Evolutionary conservation across 2,113 vertebrate species (phyloP).

Genomic region (Poecilia latipinna): DNA sequence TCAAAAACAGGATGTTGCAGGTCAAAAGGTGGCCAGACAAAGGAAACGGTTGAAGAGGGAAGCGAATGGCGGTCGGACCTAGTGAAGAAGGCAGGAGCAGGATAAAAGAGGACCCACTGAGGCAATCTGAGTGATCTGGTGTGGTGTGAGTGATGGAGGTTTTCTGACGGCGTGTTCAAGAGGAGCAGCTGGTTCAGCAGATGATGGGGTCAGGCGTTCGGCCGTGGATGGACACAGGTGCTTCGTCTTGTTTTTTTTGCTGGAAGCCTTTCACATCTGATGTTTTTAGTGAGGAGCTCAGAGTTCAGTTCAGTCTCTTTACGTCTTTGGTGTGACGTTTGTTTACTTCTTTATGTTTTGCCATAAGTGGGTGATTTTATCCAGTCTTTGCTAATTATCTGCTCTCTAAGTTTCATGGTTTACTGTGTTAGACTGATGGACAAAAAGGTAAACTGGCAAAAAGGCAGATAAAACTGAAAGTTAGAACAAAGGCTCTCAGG

Average conservation of each 20-base stretch:
- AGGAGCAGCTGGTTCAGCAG: constrained; percentile 47
- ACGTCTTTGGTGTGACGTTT: too few species aligned
- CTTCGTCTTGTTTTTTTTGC: constrained; percentile 2
- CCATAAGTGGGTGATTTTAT: too few species aligned
- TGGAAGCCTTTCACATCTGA: background rate
- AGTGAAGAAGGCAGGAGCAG: background rate
- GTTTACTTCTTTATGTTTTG: too few species aligned
- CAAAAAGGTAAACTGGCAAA: too few species aligned
- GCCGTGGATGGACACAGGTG: constrained; percentile 15
- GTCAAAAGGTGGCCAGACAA: constrained; percentile 12
- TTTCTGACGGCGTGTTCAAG: constrained; percentile 9
- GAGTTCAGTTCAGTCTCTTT: too few species aligned
- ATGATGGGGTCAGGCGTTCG: constrained; percentile 17
- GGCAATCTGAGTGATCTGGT: background rate
- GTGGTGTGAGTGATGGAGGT: constrained; percentile 27
- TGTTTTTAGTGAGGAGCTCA: background rate
- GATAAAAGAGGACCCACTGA: background rate
- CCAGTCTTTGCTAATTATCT: too few species aligned
- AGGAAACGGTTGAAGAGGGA: background rate
- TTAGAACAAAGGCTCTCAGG: too few species aligned
- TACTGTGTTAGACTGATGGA: too few species aligned
- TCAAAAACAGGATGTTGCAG: background rate
- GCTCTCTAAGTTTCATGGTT: too few species aligned
- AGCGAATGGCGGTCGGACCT: constrained; percentile 10
- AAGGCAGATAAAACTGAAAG: too few species aligned